Conservation (phyloP, 2,888 invertebrate species). For the Nomada fucata region DNA sequence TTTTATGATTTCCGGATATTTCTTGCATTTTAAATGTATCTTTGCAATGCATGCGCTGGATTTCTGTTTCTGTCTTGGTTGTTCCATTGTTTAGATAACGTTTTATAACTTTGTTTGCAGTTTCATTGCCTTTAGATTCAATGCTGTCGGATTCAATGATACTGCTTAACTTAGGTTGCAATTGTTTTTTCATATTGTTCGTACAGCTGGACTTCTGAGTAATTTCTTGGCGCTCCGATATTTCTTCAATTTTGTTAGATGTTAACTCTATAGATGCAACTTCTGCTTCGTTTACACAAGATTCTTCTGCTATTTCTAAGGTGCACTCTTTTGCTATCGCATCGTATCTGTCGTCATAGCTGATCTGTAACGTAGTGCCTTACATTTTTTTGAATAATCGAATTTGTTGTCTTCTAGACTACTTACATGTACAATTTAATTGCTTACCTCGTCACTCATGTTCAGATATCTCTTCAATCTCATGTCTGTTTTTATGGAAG, state of each 20-base stretch:
- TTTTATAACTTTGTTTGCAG: background rate
- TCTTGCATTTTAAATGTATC: slow-evolving; percentile 56
- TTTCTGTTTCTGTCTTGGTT: slow-evolving; percentile 25
- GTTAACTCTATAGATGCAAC: slow-evolving; percentile 32
- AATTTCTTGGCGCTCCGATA: slow-evolving; percentile 20
- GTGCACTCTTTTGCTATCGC: slow-evolving; percentile 61
- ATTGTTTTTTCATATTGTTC: slow-evolving; percentile 33
- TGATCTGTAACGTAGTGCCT: slow-evolving; percentile 63
- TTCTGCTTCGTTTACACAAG: slow-evolving; percentile 47
- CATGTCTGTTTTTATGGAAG: slow-evolving; percentile 74
- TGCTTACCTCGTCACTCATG: slow-evolving; percentile 69
- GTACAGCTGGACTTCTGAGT: slow-evolving; percentile 35
- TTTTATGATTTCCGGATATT: slow-evolving; percentile 68
- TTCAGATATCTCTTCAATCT: slow-evolving; percentile 72
- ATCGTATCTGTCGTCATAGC: slow-evolving; percentile 69
- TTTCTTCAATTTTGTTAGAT: slow-evolving; percentile 41
- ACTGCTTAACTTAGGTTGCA: slow-evolving; percentile 63
- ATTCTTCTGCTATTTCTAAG: slow-evolving; percentile 66
- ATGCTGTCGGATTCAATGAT: slow-evolving; percentile 54
- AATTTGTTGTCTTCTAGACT: background rate
- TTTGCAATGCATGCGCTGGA: slow-evolving; percentile 57
- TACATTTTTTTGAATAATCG: slow-evolving; percentile 7
- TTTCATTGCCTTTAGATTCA: slow-evolving; percentile 18
- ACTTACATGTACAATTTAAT: background rate
- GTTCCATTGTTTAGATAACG: background rate